These are phyloP conservation scores for Chelidonichthys spinosus DNA, from an alignment of 2,797 vertebrate species.

Conservation along the genomic window DNA sequence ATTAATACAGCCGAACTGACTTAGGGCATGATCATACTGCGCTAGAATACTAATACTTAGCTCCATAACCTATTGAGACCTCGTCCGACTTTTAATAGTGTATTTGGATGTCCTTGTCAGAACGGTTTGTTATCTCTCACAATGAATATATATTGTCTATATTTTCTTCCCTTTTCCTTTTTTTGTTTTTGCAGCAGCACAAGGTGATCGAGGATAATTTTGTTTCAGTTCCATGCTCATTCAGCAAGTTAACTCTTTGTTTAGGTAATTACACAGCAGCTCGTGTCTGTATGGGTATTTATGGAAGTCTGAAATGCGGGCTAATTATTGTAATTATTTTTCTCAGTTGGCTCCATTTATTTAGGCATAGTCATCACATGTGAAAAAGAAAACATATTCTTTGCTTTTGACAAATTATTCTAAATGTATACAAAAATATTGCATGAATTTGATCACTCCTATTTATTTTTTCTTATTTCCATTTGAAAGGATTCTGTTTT, in stretches of 20 bases:
- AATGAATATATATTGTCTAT: not conserved
- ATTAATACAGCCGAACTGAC: conserved; percentile 41
- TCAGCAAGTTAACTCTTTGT: conserved; percentile 16
- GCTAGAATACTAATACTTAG: conserved; percentile 34
- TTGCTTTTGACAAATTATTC: too few relatives aligned
- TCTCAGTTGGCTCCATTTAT: not conserved
- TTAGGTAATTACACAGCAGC: conserved; percentile 26
- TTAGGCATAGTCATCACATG: not conserved
- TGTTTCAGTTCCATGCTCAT: not conserved
- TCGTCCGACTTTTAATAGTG: conserved; percentile 6
- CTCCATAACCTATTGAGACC: conserved; percentile 11
- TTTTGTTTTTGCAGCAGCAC: not conserved
- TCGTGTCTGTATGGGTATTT: conserved; percentile 6
- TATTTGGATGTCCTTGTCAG: conserved; percentile 30
- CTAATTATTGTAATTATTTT: not conserved
- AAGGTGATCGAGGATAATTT: conserved; percentile 24
- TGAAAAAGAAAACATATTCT: not conserved
- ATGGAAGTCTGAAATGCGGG: conserved; percentile 13
- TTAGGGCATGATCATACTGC: not conserved
- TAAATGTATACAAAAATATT: too few relatives aligned
- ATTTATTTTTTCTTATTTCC: not conserved
- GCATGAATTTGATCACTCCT: not conserved
- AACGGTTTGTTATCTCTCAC: conserved; percentile 11
- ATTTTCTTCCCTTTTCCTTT: not conserved
- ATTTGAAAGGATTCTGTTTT: not conserved